Evolutionary conservation across 2,888 invertebrate genomes (phyloP).

Genomic region (Thymelicus sylvestris): DNA sequence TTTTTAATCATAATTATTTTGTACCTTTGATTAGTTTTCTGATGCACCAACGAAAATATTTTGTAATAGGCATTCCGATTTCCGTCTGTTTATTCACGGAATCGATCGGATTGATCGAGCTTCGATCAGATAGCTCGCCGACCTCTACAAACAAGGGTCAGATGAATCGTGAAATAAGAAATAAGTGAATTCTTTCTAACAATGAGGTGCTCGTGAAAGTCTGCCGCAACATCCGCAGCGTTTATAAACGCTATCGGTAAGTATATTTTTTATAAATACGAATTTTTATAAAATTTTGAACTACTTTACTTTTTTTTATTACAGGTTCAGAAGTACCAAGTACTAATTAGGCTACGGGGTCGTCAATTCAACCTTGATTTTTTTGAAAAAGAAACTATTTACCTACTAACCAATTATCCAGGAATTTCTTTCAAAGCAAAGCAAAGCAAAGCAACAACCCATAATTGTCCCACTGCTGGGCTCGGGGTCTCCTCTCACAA

Average conservation of each 20-base stretch:
- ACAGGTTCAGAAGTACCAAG: too few species aligned
- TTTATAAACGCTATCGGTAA: background rate
- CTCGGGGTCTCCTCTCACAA: too few species aligned
- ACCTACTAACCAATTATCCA: background rate
- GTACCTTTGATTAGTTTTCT: background rate
- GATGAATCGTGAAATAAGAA: constrained; percentile 69
- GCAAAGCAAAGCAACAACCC: too few species aligned
- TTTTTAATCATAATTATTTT: background rate
- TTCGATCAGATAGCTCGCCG: constrained; percentile 63
- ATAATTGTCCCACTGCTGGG: too few species aligned
- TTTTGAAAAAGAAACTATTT: background rate
- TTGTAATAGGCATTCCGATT: constrained; percentile 3
- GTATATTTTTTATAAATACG: background rate
- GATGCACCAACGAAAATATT: background rate
- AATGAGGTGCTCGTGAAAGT: constrained; percentile 52
- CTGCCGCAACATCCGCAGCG: constrained; percentile 6
- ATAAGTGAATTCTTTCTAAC: constrained; percentile 65
- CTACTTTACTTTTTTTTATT: too few species aligned
- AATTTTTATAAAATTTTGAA: background rate
- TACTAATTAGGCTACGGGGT: too few species aligned
- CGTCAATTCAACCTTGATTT: background rate
- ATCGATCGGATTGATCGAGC: constrained; percentile 65
- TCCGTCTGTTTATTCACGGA: constrained; percentile 52
- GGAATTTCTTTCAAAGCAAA: background rate
- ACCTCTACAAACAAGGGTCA: constrained; percentile 70